Evolutionary conservation across 2,888 invertebrate genomes (phyloP), one percentile per base, ranked within the genome.

Genomic region (Alloscopus bannaensis): DNA sequence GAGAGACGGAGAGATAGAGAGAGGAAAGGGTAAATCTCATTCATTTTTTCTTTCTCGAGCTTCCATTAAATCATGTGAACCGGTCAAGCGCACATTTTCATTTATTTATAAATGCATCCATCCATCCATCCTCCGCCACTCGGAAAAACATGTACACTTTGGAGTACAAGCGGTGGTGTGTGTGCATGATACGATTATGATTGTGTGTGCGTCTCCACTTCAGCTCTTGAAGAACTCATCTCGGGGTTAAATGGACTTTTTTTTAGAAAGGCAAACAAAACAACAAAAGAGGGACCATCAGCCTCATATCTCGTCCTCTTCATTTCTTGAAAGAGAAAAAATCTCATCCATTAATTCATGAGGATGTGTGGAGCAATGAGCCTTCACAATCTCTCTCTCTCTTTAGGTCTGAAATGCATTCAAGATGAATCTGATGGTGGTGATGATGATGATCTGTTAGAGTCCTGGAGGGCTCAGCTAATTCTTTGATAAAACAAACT

Each of bases 401-500:
- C n/a, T n/a, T n/a, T n/a, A n/a, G n/a, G n/a, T n/a, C n/a, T n/a
- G n/a, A n/a, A n/a, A n/a, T n/a, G n/a, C n/a, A n/a, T n/a, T n/a
- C n/a, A n/a, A n/a, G n/a, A n/a, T n/a, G n/a, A n/a, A n/a, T n/a
- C n/a, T n/a, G 52, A 52, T 11, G 24, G 22, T 3, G 22, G 6
- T 20, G 52, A 52, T 22, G 52, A 52, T 45, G n/a, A 52, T 52
- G 52, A 20, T 24, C 52, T 8, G n/a, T n/a, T n/a, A 24, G 80
- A 60, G 69, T 77, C 78, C 71, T 81, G 68, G 66, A 81, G 77
- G 72, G 81, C 62, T 69, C 28, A 22, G 72, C 60, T 81, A 81
- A 81, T 81, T 78, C 78, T 57, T 81, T 81, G 57, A 78, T 72
- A 81, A 78, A 78, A 81, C 78, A 81, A 81, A 81, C 76, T 40